phyloP scores from a whole-genome alignment of 2,888 invertebrate species.

The Amphipoea lucens region DNA sequence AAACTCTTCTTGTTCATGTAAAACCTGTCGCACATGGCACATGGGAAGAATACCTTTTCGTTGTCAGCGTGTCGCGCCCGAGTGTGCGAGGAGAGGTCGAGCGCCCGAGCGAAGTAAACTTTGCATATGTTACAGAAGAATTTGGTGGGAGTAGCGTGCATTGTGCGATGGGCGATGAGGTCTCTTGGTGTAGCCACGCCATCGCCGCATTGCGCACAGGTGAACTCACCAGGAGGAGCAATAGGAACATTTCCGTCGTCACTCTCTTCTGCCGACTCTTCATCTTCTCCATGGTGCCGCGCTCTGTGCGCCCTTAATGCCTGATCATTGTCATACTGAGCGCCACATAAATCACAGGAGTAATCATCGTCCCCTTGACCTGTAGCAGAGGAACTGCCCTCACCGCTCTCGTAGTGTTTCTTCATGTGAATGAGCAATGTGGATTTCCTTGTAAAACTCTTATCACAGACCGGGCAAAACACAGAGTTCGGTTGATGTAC shows the following conservation, averaged over 20 bases:
- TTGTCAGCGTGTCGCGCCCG: constrained; percentile 88
- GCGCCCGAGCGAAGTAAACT: constrained; percentile 86
- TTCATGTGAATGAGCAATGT: constrained; percentile 92
- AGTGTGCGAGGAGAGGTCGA: constrained; percentile 87
- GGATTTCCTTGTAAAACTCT: constrained; percentile 91
- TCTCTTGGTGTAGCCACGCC: constrained; percentile 89
- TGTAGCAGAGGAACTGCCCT: constrained; percentile 77
- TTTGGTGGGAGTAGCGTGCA: constrained; percentile 88
- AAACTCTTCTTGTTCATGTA: constrained; percentile 90
- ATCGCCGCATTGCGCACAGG: constrained; percentile 90
- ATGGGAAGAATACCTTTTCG: constrained; percentile 90
- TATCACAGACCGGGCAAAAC: constrained; percentile 91
- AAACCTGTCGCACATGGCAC: constrained; percentile 90
- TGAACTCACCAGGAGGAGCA: constrained; percentile 86
- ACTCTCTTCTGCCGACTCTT: constrained; percentile 83
- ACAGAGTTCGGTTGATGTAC: constrained; percentile 89
- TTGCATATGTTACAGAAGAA: constrained; percentile 91
- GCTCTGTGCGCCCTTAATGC: constrained; percentile 91
- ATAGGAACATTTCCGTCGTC: constrained; percentile 79
- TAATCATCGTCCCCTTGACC: constrained; percentile 82
- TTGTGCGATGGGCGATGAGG: constrained; percentile 89
- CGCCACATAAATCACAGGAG: constrained; percentile 91
- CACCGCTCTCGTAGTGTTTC: constrained; percentile 89
- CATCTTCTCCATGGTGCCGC: constrained; percentile 90
- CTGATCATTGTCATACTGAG: constrained; percentile 89